Evolutionary conservation across 2,113 vertebrate species (phyloP).

Genomic region (Loxodonta africana): DNA sequence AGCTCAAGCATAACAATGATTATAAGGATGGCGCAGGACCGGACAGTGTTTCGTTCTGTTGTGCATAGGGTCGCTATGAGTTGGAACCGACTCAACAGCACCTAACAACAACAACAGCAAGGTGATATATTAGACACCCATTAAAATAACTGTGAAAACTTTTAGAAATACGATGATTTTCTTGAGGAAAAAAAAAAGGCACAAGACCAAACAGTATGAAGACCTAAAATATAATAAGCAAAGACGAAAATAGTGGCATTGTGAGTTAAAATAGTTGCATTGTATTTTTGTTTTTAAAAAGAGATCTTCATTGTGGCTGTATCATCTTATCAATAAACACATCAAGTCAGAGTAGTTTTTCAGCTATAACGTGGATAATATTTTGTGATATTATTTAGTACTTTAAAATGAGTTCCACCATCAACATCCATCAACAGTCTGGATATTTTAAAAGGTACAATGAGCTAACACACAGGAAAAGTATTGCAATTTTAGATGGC

Average conservation of each 20-base stretch:
- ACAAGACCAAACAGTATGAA: neutral
- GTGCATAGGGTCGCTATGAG: too few species aligned
- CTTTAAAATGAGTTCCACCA: neutral
- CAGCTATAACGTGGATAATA: neutral
- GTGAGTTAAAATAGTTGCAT: neutral
- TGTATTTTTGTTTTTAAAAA: conserved; percentile 1
- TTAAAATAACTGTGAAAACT: neutral
- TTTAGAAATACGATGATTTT: neutral
- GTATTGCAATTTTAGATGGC: neutral
- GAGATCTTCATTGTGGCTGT: fast-evolving
- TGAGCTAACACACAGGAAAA: neutral
- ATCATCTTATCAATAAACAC: neutral
- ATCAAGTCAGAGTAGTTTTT: neutral
- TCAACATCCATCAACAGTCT: neutral
- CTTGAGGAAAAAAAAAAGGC: neutral
- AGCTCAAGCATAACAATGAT: too few species aligned
- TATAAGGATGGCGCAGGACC: too few species aligned
- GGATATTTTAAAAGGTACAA: neutral
- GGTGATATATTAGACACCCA: fast-evolving
- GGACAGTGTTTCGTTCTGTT: too few species aligned
- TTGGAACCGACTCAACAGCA: too few species aligned
- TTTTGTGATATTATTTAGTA: neutral
- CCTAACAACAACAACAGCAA: too few species aligned
- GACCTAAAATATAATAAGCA: neutral
- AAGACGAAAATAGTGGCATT: neutral